Percentiles rank a stretch among this genome's conserved stretches.
These are phyloP conservation scores for Ceratina australensis DNA, from an alignment of 1,140 invertebrate genomes.

Conservation along the genomic window DNA sequence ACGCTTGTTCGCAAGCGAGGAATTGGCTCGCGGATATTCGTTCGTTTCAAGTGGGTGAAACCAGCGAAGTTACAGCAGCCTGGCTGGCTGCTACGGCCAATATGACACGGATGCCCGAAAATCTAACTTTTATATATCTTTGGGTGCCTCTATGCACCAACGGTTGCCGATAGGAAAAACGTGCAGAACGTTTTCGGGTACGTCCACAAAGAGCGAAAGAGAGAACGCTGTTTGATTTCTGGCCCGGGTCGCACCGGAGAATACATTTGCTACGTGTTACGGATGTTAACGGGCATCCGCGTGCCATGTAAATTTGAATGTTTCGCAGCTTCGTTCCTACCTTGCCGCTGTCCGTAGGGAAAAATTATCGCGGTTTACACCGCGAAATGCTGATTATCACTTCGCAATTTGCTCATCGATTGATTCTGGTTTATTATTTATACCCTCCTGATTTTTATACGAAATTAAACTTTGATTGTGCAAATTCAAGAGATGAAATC, in stretches of 20 bases:
- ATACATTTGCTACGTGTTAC: slow-evolving; percentile 32
- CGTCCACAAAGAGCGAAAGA: neutral
- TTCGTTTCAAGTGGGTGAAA: neutral
- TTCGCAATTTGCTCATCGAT: neutral
- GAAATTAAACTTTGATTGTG: too few relatives aligned
- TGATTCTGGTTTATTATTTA: neutral
- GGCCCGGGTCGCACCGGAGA: neutral
- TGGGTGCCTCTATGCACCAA: slow-evolving; percentile 4
- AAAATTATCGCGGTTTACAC: slow-evolving; percentile 2
- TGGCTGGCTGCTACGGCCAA: slow-evolving; percentile 2
- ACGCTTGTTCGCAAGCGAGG: neutral
- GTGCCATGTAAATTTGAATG: neutral
- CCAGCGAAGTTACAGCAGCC: neutral
- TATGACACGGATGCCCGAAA: slow-evolving; percentile 22
- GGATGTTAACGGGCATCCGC: neutral
- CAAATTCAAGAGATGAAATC: too few relatives aligned
- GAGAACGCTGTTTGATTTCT: neutral
- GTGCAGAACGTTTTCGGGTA: slow-evolving; percentile 9
- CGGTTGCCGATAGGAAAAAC: slow-evolving; percentile 10
- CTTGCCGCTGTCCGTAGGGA: neutral
- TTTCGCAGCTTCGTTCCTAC: neutral
- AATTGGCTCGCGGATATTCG: neutral
- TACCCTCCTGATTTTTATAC: too few relatives aligned
- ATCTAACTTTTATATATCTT: slow-evolving; percentile 37
- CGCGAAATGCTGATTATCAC: neutral